Percentiles rank a stretch among this genome's conserved stretches.
These are phyloP conservation scores for Podiceps cristatus DNA, from an alignment of 2,113 vertebrate species.

Conservation along the genomic window DNA sequence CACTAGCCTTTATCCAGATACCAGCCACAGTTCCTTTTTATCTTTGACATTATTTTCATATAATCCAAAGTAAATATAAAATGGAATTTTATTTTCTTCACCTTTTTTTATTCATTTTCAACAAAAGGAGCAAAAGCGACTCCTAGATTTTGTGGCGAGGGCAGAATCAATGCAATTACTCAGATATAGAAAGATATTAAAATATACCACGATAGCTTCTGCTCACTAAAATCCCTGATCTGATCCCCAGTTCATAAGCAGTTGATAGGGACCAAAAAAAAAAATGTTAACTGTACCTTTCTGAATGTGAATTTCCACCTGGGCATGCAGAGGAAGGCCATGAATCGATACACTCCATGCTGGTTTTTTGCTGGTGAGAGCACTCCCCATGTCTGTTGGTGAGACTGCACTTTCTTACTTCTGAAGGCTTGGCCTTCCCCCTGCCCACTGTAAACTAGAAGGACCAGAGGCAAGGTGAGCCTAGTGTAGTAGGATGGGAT, in stretches of 20 bases:
- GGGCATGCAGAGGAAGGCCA: background rate
- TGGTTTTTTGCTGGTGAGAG: background rate
- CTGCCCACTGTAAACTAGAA: background rate
- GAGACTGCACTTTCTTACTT: background rate
- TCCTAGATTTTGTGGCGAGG: background rate
- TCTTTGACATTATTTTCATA: background rate
- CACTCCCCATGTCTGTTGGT: background rate
- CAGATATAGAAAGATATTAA: background rate
- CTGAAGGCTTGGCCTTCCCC: background rate
- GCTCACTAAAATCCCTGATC: background rate
- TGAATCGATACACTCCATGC: background rate
- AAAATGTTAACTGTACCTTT: background rate
- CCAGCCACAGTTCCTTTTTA: background rate
- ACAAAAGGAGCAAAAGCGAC: background rate
- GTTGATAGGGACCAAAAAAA: background rate
- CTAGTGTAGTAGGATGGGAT: background rate
- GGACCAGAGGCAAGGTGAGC: background rate
- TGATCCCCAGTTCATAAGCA: background rate
- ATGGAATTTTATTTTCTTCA: background rate
- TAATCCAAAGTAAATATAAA: background rate
- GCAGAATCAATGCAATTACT: background rate
- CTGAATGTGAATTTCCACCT: background rate
- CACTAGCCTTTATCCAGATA: background rate
- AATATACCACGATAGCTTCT: background rate
- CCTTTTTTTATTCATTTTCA: background rate